Evolutionary conservation across 92 coral and sea anemone species (phyloP).

Genomic region (Parazoanthus swiftii): DNA sequence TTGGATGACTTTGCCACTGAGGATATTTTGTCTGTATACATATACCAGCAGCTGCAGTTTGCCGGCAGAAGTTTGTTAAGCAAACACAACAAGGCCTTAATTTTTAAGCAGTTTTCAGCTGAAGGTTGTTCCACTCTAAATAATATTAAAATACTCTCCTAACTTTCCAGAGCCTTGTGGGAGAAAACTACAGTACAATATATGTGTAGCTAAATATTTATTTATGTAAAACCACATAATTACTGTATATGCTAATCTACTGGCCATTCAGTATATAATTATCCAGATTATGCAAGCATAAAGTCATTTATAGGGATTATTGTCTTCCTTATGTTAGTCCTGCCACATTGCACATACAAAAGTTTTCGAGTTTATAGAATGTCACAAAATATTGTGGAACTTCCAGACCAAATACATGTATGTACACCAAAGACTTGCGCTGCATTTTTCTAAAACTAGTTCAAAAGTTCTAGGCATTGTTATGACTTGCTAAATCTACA

Average conservation of each 20-base stretch:
- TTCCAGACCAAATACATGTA: neutral
- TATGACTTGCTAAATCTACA: neutral
- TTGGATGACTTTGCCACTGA: neutral
- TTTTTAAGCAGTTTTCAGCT: neutral
- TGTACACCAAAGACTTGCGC: neutral
- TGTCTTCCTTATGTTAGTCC: too few species aligned
- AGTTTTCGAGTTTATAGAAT: neutral
- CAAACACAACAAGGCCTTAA: neutral
- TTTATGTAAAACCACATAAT: too few species aligned
- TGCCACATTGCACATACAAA: neutral
- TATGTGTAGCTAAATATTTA: too few species aligned
- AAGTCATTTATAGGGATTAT: neutral
- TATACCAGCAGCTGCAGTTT: too few species aligned
- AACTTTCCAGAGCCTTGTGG: too few species aligned
- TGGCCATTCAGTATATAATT: too few species aligned
- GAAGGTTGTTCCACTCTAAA: neutral
- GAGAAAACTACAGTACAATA: too few species aligned
- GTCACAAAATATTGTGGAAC: neutral
- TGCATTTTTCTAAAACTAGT: neutral
- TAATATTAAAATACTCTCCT: too few species aligned
- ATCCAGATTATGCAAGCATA: neutral
- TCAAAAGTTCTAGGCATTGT: neutral
- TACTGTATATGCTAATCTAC: too few species aligned
- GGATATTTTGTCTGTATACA: too few species aligned
- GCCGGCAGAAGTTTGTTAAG: neutral